Conservation (phyloP, 2,797 vertebrate genomes). For the Enteromius mattozi region DNA sequence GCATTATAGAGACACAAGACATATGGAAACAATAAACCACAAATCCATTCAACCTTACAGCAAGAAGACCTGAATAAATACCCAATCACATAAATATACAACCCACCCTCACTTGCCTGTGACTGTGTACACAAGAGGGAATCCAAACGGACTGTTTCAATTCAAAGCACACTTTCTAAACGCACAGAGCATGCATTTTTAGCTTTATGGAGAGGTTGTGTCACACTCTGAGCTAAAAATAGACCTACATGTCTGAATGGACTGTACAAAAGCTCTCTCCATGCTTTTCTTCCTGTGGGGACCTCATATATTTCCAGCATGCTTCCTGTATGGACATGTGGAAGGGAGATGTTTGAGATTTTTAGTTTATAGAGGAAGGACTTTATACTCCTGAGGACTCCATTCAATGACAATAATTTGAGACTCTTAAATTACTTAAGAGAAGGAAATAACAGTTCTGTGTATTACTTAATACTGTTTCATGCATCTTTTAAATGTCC, state of each 20-base stretch:
- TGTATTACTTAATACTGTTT: not conserved
- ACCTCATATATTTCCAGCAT: constrained; percentile 17
- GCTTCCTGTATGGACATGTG: not conserved
- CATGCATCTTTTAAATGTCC: not conserved
- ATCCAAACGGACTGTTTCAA: not conserved
- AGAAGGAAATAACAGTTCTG: not conserved
- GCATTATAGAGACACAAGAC: not conserved
- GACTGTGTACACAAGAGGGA: constrained; percentile 12
- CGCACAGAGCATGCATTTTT: not conserved
- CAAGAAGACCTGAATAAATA: constrained; percentile 5
- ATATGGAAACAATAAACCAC: not conserved
- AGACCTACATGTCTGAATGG: constrained; percentile 37
- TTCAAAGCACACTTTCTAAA: constrained; percentile 17
- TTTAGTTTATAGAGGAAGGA: constrained; percentile 4
- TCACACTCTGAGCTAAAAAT: constrained; percentile 37
- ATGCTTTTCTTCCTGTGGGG: not conserved
- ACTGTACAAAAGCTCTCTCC: not conserved
- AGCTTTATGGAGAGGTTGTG: constrained; percentile 16
- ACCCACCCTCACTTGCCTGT: not conserved
- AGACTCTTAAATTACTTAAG: not conserved
- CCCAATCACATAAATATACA: constrained; percentile 1
- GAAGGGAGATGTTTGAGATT: not conserved
- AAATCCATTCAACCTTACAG: not conserved
- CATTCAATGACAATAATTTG: not conserved
- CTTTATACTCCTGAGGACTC: not conserved